These are phyloP conservation scores for Geococcyx californianus DNA, from an alignment of 2,113 vertebrate species.

Conservation along the genomic window DNA sequence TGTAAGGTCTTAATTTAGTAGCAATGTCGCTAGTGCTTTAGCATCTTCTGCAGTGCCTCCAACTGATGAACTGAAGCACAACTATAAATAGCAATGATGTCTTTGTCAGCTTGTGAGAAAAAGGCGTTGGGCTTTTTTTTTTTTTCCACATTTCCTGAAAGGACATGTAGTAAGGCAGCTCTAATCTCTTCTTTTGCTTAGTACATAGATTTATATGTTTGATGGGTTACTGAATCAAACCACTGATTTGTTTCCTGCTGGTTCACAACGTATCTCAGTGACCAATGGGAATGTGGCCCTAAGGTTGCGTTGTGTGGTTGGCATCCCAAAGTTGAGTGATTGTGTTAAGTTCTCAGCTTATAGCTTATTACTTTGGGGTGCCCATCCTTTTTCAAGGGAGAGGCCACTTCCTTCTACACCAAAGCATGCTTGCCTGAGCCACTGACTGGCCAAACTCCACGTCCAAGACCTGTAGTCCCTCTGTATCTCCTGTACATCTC, in stretches of 20 bases:
- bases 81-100: slow-evolving; percentile 48
- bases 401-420: not conserved
- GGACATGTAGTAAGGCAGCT: not conserved
- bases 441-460: not conserved
- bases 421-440: not conserved
- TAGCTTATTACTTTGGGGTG: not conserved
- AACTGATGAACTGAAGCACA: slow-evolving; percentile 48
- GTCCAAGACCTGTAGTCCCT: not conserved
- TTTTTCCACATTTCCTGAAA: not conserved
- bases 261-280: not conserved
- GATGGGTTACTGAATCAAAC: not conserved
- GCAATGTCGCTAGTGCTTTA: not conserved
- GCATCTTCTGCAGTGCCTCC: slow-evolving; percentile 26
- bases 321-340: not conserved
- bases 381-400: not conserved
- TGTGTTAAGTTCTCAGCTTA: not conserved
- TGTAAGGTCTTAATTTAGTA: slow-evolving; percentile 45
- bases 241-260: not conserved
- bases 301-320: not conserved
- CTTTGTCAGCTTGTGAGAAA: slow-evolving; percentile 55
- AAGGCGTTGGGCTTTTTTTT: not conserved
- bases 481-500: not conserved
- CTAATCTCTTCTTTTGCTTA: not conserved
- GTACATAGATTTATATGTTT: not conserved
- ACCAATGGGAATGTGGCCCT: not conserved